Evolutionary conservation across 2,888 invertebrate species (phyloP).

Genomic region (Nycteola revayana): DNA sequence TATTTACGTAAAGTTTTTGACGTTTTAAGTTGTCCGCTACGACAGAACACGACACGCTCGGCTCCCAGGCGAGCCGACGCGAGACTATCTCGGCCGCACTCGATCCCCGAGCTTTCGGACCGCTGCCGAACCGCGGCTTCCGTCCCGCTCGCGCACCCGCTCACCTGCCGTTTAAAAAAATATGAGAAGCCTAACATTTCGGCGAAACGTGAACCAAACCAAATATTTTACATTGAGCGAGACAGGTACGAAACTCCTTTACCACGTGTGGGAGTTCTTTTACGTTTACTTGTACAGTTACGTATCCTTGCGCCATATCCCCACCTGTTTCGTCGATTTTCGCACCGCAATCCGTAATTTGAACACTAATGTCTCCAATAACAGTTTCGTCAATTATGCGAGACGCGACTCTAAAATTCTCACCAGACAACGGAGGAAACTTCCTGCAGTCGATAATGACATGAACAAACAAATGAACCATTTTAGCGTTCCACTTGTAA

Average conservation of each 20-base stretch:
- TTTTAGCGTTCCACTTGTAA: slow-evolving; percentile 64
- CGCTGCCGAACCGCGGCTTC: slow-evolving; percentile 34
- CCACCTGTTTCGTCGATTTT: slow-evolving; percentile 33
- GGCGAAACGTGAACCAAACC: slow-evolving; percentile 68
- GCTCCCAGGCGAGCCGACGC: slow-evolving; percentile 61
- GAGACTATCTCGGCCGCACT: slow-evolving; percentile 57
- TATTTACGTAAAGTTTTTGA: slow-evolving; percentile 72
- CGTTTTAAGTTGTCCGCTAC: slow-evolving; percentile 43
- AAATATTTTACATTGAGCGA: slow-evolving; percentile 52
- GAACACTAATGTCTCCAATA: slow-evolving; percentile 60
- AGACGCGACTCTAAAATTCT: slow-evolving; percentile 29
- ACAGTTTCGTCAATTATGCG: slow-evolving; percentile 53
- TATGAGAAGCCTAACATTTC: slow-evolving; percentile 68
- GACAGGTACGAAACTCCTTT: slow-evolving; percentile 54
- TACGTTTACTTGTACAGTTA: slow-evolving; percentile 8
- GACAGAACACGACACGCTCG: slow-evolving; percentile 48
- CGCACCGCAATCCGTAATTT: slow-evolving; percentile 56
- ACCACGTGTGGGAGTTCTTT: slow-evolving; percentile 17
- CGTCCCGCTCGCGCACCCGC: slow-evolving; percentile 67
- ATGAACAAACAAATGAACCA: slow-evolving; percentile 55
- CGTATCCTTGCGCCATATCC: slow-evolving; percentile 8
- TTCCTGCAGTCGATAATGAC: slow-evolving; percentile 50
- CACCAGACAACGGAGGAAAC: slow-evolving; percentile 9
- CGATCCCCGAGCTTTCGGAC: slow-evolving; percentile 60
- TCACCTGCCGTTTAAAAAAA: slow-evolving; percentile 72